These are phyloP conservation scores for Pogonomyrmex barbatus DNA, from an alignment of 1,140 invertebrate genomes.

Conservation along the genomic window DNA sequence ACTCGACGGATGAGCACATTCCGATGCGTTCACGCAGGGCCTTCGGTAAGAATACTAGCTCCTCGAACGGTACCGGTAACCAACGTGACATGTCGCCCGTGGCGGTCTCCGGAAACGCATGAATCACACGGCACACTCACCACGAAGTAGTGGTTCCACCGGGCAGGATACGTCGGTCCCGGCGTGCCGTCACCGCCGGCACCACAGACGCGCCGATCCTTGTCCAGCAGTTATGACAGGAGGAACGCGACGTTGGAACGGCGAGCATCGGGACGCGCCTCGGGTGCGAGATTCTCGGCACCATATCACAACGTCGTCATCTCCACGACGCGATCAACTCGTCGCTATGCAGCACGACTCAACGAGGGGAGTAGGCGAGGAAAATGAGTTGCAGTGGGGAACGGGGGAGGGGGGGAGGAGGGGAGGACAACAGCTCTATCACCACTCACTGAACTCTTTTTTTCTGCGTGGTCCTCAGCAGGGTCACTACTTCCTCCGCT, in stretches of 20 bases:
- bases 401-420: neutral
- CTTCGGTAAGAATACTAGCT: neutral
- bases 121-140: slow-evolving; percentile 75
- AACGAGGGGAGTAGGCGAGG: neutral
- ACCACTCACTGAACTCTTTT: slow-evolving; percentile 56
- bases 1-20: slow-evolving; percentile 3
- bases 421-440: slow-evolving; percentile 36
- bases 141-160: slow-evolving; percentile 82
- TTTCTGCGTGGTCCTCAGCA: neutral
- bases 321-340: slow-evolving; percentile 41
- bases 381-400: neutral
- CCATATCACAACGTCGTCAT: slow-evolving; percentile 79
- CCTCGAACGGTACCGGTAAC: neutral
- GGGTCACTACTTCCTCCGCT: slow-evolving; percentile 40
- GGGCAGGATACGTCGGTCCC: slow-evolving; percentile 72
- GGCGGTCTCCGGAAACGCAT: slow-evolving; percentile 4
- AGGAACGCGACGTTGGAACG: slow-evolving; percentile 50
- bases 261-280: slow-evolving; percentile 74
- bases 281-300: slow-evolving; percentile 73
- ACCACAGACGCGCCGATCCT: slow-evolving; percentile 64
- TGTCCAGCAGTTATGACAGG: slow-evolving; percentile 20
- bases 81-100: slow-evolving; percentile 5
- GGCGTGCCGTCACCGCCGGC: slow-evolving; percentile 62
- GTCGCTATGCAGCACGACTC: slow-evolving; percentile 23
- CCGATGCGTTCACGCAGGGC: neutral